Evolutionary conservation across 35 echinoderm and acorn worm species (phyloP), one percentile per base, ranked within the genome.

Genomic region (Holothuria glaberrima): DNA sequence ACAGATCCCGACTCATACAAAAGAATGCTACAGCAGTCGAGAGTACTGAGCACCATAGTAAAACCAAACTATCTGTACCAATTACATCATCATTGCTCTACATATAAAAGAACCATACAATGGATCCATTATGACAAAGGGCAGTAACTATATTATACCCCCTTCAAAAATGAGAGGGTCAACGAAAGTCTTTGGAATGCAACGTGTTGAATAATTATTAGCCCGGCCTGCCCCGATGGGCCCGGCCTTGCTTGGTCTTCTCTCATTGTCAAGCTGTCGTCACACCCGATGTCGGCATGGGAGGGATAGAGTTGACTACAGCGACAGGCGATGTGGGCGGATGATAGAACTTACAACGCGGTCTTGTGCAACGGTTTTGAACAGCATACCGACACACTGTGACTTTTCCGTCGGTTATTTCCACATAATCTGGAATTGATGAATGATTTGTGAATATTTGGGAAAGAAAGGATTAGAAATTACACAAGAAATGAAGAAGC

Each of bases 311-410:
- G 80, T 93, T 86, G 46, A 90, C 80, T 69, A 97, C 89, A 28
- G 91, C 90, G 63, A 92, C 79, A 41, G 92, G 79, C 50, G 87
- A 77, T 35, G 94, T 80, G 35, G 97, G 97, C 74, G 93, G 93
- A 88, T 99, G 97, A 75, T 99, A 99, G 91, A 95, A 99, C 92
- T 99, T 99, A 83, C 97, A 99, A 86, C 91, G 91, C 64, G 91
- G 97, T 54, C 97, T 82, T 56, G 97, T 95, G 86, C 97, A 99
- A 70, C 97, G 80, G 80, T 91, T 94, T 91, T 99, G 97, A 33
- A 88, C 97, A 20, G 97, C 97, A 64, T 99, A 99, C 27, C 97
- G 97, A 86, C 97, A 99, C 86, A 99, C 84, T 48, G 97, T 99
- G 80, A 99, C 97, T 91, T 95, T 95, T 52, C 97, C 93, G 75